Conservation (phyloP, 2,888 invertebrate species). For the Hypsopygia costalis region DNA sequence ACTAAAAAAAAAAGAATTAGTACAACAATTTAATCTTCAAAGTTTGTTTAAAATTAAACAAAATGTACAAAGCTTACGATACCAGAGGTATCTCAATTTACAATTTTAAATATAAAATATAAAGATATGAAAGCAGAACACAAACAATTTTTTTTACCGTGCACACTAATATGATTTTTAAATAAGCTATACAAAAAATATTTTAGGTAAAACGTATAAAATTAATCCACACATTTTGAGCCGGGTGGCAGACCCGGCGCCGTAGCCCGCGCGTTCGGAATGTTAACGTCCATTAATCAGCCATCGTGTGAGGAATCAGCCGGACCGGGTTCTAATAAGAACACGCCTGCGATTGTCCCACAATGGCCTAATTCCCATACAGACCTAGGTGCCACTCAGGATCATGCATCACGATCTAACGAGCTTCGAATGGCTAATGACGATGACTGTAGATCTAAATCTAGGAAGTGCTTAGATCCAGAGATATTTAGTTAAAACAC, state of each 20-base stretch:
- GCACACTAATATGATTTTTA: no score
- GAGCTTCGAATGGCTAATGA: background rate
- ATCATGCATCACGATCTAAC: background rate
- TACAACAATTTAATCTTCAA: no score
- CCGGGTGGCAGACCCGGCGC: constrained; percentile 27
- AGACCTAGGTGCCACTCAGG: background rate
- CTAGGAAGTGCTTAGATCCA: background rate
- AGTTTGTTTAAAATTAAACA: no score
- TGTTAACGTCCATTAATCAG: constrained; percentile 48
- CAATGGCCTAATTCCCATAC: background rate
- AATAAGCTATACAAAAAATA: no score
- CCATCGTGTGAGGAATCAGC: constrained; percentile 30
- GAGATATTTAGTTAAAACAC: no score
- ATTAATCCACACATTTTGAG: constrained; percentile 22
- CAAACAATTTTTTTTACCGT: no score
- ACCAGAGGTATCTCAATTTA: no score
- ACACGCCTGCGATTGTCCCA: background rate
- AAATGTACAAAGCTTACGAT: no score
- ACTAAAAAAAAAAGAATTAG: no score
- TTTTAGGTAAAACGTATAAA: no score
- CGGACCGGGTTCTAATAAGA: background rate
- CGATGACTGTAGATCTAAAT: background rate
- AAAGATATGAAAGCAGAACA: no score
- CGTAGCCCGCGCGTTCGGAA: constrained; percentile 32
- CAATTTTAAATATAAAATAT: no score